Evolutionary conservation across 2,797 vertebrate genomes (phyloP).

Genomic region (Bucorvus abyssinicus): DNA sequence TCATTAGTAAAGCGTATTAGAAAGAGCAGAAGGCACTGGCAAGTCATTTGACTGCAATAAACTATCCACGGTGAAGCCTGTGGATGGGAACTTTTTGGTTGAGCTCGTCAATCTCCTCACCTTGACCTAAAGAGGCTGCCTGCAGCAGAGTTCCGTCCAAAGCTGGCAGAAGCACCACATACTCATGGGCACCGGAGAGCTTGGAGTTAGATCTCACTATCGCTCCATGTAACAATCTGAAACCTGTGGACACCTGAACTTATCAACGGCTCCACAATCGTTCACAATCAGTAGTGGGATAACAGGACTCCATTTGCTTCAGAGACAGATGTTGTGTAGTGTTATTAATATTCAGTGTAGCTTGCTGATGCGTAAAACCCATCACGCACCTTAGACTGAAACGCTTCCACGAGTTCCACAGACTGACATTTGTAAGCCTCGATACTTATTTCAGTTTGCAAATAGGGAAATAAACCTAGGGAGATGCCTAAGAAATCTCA

Average conservation of each 20-base stretch:
- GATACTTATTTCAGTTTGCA: background rate
- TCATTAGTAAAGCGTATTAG: background rate
- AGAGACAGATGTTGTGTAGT: background rate
- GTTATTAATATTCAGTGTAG: background rate
- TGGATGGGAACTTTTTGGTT: background rate
- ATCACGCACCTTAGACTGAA: background rate
- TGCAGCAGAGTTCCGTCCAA: background rate
- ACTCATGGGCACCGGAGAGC: background rate
- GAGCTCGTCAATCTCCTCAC: background rate
- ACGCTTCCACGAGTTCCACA: background rate
- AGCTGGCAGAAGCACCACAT: background rate
- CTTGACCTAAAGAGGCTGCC: background rate
- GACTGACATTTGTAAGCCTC: background rate
- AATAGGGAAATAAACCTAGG: background rate
- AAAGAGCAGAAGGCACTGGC: background rate
- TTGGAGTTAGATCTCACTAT: background rate
- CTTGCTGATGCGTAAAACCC: background rate
- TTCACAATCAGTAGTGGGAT: background rate
- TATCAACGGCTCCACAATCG: background rate
- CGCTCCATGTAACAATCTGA: rapidly evolving
- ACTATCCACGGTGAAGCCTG: background rate
- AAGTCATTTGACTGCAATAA: background rate
- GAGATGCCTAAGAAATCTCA: background rate
- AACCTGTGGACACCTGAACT: background rate
- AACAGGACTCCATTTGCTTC: background rate